These are phyloP conservation scores for Harpagoxenus sublaevis DNA, from an alignment of 2,888 invertebrate species.

Conservation along the genomic window DNA sequence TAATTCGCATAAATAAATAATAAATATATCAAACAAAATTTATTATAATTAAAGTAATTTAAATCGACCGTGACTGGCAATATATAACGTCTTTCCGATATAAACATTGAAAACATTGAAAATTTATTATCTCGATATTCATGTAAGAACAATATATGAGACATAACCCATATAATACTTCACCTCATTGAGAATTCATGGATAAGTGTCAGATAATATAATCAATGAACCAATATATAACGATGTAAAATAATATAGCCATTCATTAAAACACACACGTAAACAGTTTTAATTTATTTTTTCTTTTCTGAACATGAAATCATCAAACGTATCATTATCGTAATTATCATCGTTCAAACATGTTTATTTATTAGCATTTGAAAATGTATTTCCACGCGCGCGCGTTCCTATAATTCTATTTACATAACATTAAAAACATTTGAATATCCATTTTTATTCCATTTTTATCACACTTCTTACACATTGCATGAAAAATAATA, in stretches of 20 bases:
- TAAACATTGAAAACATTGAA: too few species aligned
- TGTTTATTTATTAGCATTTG: conserved; percentile 58
- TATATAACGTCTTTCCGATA: too few species aligned
- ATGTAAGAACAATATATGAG: not conserved
- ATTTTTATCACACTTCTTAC: conserved; percentile 60
- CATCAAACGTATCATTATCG: conserved; percentile 64
- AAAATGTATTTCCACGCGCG: conserved; percentile 65
- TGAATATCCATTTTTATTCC: conserved; percentile 76
- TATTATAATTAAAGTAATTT: too few species aligned
- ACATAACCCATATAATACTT: not conserved
- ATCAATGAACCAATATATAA: not conserved
- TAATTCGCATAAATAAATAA: not conserved
- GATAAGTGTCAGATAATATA: conserved; percentile 10
- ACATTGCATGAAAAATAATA: conserved; percentile 77
- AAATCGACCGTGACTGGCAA: too few species aligned
- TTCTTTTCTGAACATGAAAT: conserved; percentile 70
- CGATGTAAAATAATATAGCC: conserved; percentile 61
- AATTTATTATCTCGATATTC: not conserved
- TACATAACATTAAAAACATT: conserved; percentile 84
- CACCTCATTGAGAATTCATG: not conserved
- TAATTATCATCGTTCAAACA: conserved; percentile 19
- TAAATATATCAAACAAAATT: not conserved
- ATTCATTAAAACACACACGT: conserved; percentile 79
- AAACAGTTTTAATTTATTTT: conserved; percentile 74
- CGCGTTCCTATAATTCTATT: conserved; percentile 75